phyloP scores from a whole-genome alignment of 1,140 invertebrate genomes.

The Araneus ventricosus region DNA sequence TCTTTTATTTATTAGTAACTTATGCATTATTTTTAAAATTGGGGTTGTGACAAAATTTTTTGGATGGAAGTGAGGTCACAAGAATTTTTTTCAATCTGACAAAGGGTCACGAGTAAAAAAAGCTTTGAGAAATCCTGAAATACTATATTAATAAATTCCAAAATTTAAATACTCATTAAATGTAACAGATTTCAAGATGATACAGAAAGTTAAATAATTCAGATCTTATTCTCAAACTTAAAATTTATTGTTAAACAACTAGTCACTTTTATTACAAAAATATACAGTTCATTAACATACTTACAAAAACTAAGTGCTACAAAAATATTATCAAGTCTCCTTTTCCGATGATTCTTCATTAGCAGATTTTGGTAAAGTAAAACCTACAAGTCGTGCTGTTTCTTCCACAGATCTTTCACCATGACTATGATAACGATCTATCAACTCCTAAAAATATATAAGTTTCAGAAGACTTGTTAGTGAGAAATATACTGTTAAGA shows the following conservation, averaged over 20 bases:
- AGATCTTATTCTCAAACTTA: not conserved
- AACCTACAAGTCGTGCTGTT: conserved; percentile 51
- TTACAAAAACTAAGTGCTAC: not conserved
- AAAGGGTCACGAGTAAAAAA: no score
- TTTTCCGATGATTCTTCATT: conserved; percentile 20
- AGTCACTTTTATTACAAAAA: not conserved
- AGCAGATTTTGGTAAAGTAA: conserved; percentile 24
- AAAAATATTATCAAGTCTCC: conserved; percentile 10
- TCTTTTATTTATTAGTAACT: no score
- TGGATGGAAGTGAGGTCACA: no score
- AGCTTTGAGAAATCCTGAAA: no score
- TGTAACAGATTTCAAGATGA: not conserved
- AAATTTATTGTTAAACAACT: not conserved
- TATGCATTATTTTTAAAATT: no score
- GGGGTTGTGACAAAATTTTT: no score
- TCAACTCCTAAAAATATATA: conserved; percentile 47
- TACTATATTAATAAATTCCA: no score
- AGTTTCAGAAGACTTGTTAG: not conserved
- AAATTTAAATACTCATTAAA: no score
- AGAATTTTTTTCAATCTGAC: no score
- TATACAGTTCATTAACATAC: not conserved
- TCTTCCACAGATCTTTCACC: conserved; percentile 59
- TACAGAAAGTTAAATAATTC: not conserved
- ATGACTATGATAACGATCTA: conserved; percentile 42
- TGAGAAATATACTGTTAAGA: not conserved